Evolutionary conservation across 1,140 invertebrate genomes (phyloP).

Genomic region (Holotrichia oblita): DNA sequence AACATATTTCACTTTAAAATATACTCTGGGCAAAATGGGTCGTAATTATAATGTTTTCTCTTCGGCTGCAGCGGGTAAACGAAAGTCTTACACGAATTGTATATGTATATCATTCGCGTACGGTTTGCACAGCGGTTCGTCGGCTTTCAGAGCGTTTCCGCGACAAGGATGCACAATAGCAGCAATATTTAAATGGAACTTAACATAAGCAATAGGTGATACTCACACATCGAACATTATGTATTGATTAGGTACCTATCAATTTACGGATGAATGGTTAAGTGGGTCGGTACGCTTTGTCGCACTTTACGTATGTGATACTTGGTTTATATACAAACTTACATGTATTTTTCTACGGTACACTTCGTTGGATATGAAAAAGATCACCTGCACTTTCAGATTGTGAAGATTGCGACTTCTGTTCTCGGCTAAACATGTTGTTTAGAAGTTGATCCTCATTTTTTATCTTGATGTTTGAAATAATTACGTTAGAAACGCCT

Average conservation of each 20-base stretch:
- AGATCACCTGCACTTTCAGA: constrained; percentile 1
- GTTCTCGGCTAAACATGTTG: no score
- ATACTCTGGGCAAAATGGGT: constrained; percentile 33
- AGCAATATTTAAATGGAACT: constrained; percentile 38
- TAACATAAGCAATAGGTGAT: constrained; percentile 12
- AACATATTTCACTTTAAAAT: constrained; percentile 38
- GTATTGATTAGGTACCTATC: constrained; percentile 36
- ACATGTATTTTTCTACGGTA: neutral
- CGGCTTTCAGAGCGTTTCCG: constrained; percentile 21
- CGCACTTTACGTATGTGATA: constrained; percentile 13
- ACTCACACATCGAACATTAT: constrained; percentile 34
- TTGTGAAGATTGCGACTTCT: neutral
- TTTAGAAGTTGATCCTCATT: no score
- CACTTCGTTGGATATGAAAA: neutral
- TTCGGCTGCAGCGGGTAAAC: constrained; percentile 18
- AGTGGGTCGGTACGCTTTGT: constrained; percentile 38
- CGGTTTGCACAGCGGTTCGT: constrained; percentile 3
- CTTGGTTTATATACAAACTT: neutral
- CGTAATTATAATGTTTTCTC: constrained; percentile 38
- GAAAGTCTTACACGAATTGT: constrained; percentile 2
- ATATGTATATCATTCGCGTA: constrained; percentile 25
- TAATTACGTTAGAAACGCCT: no score
- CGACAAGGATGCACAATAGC: constrained; percentile 35
- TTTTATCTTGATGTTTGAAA: no score
- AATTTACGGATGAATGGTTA: constrained; percentile 37